phyloP scores from a whole-genome alignment of 2,113 vertebrate species.

The Microtus montanus region DNA sequence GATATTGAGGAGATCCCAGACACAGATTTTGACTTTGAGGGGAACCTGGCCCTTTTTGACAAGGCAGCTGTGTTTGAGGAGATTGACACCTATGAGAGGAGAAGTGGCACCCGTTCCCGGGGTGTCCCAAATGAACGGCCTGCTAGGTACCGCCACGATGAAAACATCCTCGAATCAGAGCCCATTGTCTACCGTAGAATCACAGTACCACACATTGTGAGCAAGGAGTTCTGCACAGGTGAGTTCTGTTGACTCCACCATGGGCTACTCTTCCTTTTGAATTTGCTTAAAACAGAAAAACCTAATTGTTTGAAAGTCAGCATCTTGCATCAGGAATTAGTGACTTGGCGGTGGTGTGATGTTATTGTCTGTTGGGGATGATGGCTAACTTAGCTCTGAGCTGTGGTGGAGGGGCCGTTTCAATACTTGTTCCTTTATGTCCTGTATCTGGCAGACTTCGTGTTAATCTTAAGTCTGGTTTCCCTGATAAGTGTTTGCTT shows the following conservation, averaged over 20 bases:
- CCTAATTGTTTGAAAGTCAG: background rate
- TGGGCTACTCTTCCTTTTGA: background rate
- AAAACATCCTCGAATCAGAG: conserved; percentile 96
- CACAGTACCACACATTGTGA: conserved; percentile 89
- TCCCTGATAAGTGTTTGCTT: background rate
- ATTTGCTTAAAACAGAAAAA: background rate
- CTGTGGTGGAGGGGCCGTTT: background rate
- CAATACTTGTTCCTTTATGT: background rate
- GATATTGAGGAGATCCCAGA: conserved; percentile 93
- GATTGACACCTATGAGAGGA: conserved; percentile 93
- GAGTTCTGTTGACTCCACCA: background rate
- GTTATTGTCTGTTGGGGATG: background rate
- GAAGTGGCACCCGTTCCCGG: conserved; percentile 89
- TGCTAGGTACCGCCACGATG: conserved; percentile 93
- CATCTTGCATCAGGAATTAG: background rate
- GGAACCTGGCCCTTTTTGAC: conserved; percentile 98
- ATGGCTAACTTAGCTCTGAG: background rate
- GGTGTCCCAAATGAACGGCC: conserved; percentile 93
- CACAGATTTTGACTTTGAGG: conserved; percentile 98
- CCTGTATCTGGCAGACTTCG: background rate
- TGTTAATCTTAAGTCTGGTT: background rate
- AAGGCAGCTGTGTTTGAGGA: conserved; percentile 98
- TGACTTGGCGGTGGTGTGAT: background rate
- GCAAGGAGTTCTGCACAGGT: conserved; percentile 98
- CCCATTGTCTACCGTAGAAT: conserved; percentile 96